Evolutionary conservation across 2,797 vertebrate genomes (phyloP).

Genomic region (Hybognathus amarus): DNA sequence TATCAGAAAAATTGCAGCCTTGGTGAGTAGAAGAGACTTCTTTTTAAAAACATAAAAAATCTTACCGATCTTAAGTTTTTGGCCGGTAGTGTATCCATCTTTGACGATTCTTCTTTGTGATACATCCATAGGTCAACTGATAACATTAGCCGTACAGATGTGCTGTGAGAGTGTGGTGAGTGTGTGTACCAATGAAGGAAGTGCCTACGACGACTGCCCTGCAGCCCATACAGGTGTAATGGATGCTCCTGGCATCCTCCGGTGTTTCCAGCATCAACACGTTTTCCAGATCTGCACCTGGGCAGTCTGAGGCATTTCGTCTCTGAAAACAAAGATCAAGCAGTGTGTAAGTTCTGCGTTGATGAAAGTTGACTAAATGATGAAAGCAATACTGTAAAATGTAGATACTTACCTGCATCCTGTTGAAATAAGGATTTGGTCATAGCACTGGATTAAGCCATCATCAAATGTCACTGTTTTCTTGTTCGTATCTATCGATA

Average conservation of each 20-base stretch:
- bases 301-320: conserved; percentile 73
- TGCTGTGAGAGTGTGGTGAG: neutral
- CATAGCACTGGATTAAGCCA: conserved; percentile 77
- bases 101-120: neutral
- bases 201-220: conserved; percentile 81
- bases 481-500: conserved; percentile 76
- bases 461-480: conserved; percentile 79
- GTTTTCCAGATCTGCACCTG: conserved; percentile 78
- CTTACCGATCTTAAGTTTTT: too few species aligned
- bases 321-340: conserved; percentile 67
- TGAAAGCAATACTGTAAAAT: neutral
- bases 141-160: neutral
- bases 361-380: neutral
- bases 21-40: too few species aligned
- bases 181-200: conserved; percentile 73
- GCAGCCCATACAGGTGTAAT: conserved; percentile 71
- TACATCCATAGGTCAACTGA: neutral
- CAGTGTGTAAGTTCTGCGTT: neutral
- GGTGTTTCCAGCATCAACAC: conserved; percentile 78
- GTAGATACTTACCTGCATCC: conserved; percentile 79
- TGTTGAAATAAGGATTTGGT: conserved; percentile 84
- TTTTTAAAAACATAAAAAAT: too few species aligned
- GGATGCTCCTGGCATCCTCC: conserved; percentile 80
- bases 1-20: too few species aligned
- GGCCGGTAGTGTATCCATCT: too few species aligned